Evolutionary conservation across 2,113 vertebrate genomes (phyloP), one percentile per base, ranked within the genome.

Genomic region (Clarias batrachus): DNA sequence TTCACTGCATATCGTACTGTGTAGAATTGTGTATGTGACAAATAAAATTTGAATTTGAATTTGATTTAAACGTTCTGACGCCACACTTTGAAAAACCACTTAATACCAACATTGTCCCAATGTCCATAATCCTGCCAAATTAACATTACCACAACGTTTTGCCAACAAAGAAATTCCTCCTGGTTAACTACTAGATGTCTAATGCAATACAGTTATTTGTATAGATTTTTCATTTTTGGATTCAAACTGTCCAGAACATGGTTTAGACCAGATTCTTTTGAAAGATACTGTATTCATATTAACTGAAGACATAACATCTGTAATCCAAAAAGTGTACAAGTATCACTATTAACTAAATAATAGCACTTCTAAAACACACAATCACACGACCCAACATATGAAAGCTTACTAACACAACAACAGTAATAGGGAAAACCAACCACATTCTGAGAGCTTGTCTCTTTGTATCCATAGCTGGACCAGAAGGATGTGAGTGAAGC

Each of bases 401-500:
- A 73, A 48, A 60, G 30, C 54, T 85, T 85, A 77, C 57, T 37
- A 70, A 70, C 56, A 62, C 56, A 60, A 37, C 17, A 81, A 19
- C 54, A 78, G n/a, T 60, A 63, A 77, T 13, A 52, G 3, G 63
- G 17, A 66, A 73, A 30, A 73, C 70, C 54, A 48, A 33, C 70
- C 54, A 73, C 25, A 7, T 70, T 76, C 17, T 68, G 76, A n/a
- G 62, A 52, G 33, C 82, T 17, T 4, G 37, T 86, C 65, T 78
- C 76, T 85, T 86, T 79, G 71, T 85, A 59, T 37, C 76, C 30
- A 73, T 59, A 30, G 25, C 56, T 62, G 21, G 19, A 48, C 1
- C n/a, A 52, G 70, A 79, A 82, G n/a, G 25, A 70, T 14, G 3
- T 13, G 27, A 77, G 23, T 54, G 78, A 63, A n/a, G 56, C 76